Conservation (phyloP, 2,113 vertebrate genomes). For the Scomber scombrus region DNA sequence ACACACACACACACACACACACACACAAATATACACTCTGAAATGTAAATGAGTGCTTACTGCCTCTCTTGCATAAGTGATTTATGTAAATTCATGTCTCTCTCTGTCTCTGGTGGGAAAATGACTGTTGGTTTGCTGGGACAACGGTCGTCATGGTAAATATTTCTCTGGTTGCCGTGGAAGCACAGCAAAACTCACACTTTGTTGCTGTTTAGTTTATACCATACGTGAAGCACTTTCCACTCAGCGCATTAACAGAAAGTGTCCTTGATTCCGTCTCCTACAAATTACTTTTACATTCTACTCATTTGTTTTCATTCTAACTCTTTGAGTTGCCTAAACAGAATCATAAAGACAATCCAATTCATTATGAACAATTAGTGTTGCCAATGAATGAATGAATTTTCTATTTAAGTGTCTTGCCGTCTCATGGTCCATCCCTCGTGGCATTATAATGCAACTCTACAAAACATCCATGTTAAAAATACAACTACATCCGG, state of each 20-base stretch:
- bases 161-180: background rate
- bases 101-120: background rate
- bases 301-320: no score
- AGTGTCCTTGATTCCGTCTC: background rate
- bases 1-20: constrained; percentile 7
- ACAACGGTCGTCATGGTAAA: background rate
- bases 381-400: no score
- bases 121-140: constrained; percentile 9
- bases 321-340: no score
- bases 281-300: no score
- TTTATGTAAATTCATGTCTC: constrained; percentile 52
- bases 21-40: background rate
- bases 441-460: no score
- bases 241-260: background rate
- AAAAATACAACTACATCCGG: no score
- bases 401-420: no score
- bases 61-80: constrained; percentile 40
- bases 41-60: constrained; percentile 60
- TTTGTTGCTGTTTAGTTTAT: constrained; percentile 1
- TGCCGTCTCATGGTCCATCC: no score
- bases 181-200: background rate
- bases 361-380: no score
- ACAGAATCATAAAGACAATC: no score
- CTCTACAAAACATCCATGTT: no score
- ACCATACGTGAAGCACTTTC: background rate